Evolutionary conservation across 2,888 invertebrate species (phyloP).

Genomic region (Aradus depressus): DNA sequence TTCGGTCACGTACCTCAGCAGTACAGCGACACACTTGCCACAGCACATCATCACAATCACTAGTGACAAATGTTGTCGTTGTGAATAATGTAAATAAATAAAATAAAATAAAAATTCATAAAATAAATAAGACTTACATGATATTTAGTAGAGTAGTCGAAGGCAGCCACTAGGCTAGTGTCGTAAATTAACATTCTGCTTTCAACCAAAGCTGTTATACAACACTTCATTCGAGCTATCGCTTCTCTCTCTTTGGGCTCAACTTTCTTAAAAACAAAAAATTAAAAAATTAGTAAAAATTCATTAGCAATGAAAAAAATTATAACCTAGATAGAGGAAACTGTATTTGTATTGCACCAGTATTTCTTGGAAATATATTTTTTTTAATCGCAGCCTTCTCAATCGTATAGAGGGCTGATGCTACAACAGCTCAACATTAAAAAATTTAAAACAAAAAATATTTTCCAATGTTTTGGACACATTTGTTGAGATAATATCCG

Average conservation of each 20-base stretch:
- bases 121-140: constrained; percentile 44
- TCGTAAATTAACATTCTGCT: constrained; percentile 85
- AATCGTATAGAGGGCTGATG: too few relatives aligned
- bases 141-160: constrained; percentile 78
- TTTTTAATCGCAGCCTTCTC: too few relatives aligned
- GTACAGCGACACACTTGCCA: too few relatives aligned
- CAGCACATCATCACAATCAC: too few relatives aligned
- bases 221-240: constrained; percentile 82
- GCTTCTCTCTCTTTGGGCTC: constrained; percentile 62
- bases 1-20: too few relatives aligned
- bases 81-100: constrained; percentile 3
- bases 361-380: too few relatives aligned
- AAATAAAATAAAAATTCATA: neutral
- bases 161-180: constrained; percentile 82
- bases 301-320: constrained; percentile 2
- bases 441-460: too few relatives aligned
- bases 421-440: too few relatives aligned
- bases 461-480: too few relatives aligned
- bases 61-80: too few relatives aligned
- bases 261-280: constrained; percentile 47
- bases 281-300: constrained; percentile 5
- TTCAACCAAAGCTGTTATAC: constrained; percentile 72
- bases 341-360: too few relatives aligned
- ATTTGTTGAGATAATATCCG: too few relatives aligned
- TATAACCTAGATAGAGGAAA: constrained; percentile 4